These are phyloP conservation scores for Anableps anableps DNA, from an alignment of 2,797 vertebrate genomes.

Conservation along the genomic window DNA sequence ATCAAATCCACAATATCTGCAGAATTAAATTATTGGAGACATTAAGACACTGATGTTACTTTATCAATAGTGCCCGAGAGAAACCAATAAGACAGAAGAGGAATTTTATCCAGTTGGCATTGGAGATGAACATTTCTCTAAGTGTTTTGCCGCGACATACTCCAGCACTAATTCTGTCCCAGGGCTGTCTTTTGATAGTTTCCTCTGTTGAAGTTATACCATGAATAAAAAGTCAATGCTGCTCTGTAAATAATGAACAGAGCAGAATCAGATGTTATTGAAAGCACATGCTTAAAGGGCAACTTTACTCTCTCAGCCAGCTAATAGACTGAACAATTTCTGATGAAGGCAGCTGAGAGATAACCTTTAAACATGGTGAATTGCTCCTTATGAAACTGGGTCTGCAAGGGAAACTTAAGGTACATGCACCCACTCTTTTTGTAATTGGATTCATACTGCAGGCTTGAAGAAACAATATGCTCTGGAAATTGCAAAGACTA, in stretches of 20 bases:
- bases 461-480: constrained; percentile 41
- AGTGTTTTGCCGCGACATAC: constrained; percentile 23
- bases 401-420: constrained; percentile 35
- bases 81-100: constrained; percentile 42
- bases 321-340: constrained; percentile 62
- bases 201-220: constrained; percentile 36
- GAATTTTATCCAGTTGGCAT: constrained; percentile 18
- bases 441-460: constrained; percentile 50
- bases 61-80: constrained; percentile 49
- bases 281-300: constrained; percentile 68
- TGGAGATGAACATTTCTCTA: constrained; percentile 39
- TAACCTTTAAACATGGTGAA: constrained; percentile 69
- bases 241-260: constrained; percentile 59
- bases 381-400: constrained; percentile 39
- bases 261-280: constrained; percentile 55
- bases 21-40: constrained; percentile 57
- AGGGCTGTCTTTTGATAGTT: constrained; percentile 49
- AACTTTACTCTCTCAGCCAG: constrained; percentile 49
- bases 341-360: constrained; percentile 60
- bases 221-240: constrained; percentile 43
- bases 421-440: constrained; percentile 22
- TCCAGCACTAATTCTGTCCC: constrained; percentile 41
- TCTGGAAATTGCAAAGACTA: constrained; percentile 25
- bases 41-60: constrained; percentile 47
- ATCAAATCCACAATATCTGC: constrained; percentile 72